A percentile compares a stretch with the other conserved stretches of the same genome.
These are phyloP conservation scores for Melipona beecheii DNA, from an alignment of 2,888 invertebrate genomes.

Conservation along the genomic window DNA sequence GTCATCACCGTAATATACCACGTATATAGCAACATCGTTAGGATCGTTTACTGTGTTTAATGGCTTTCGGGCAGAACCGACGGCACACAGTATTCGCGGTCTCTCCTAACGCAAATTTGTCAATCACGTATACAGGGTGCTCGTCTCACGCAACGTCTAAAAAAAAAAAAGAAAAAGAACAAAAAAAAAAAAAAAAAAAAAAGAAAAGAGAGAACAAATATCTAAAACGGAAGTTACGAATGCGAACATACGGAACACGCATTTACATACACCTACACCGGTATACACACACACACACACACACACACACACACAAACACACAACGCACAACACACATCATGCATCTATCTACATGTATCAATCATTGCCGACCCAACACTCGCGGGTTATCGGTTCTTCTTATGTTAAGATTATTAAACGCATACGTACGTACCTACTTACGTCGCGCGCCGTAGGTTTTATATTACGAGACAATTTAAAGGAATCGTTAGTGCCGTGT, in stretches of 20 bases:
- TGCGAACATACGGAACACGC: constrained; percentile 22
- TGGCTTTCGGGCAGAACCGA: constrained; percentile 32
- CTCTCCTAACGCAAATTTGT: constrained; percentile 67
- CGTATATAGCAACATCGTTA: constrained; percentile 21
- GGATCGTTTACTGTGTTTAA: constrained; percentile 18
- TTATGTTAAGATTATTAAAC: constrained; percentile 48
- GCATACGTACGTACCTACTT: constrained; percentile 53
- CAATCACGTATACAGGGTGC: constrained; percentile 73
- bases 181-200: no score
- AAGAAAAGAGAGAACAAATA: constrained; percentile 23
- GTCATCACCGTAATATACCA: constrained; percentile 32
- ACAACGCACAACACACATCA: constrained; percentile 10
- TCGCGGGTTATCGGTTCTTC: constrained; percentile 68
- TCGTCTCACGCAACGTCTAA: constrained; percentile 69
- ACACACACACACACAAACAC: neutral
- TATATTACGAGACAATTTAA: constrained; percentile 72
- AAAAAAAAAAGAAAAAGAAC: neutral
- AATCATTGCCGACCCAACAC: constrained; percentile 65
- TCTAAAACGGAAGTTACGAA: constrained; percentile 39
- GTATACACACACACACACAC: neutral
- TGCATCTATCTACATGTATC: neutral
- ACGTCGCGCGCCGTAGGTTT: constrained; percentile 71
- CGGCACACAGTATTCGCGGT: constrained; percentile 44
- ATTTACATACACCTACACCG: constrained; percentile 6
- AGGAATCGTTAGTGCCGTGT: constrained; percentile 56